A percentile compares a stretch with the other conserved stretches of the same genome.
Evolutionary conservation across 2,888 invertebrate genomes (phyloP).

Genomic region (Lasioglossum villosulum): DNA sequence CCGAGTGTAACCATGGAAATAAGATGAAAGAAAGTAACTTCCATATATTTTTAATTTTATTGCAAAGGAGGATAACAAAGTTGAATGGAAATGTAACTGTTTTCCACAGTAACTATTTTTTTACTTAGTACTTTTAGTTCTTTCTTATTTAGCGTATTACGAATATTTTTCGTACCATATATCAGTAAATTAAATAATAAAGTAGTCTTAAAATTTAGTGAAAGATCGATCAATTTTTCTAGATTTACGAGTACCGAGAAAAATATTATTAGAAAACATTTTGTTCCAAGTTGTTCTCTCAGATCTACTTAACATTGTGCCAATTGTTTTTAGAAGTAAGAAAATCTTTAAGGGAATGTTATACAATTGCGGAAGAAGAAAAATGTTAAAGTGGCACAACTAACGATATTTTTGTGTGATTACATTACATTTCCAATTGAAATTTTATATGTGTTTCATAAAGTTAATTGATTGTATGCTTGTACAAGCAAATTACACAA

Average conservation of each 20-base stretch:
- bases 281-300: slow-evolving; percentile 40
- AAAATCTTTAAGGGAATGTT: slow-evolving; percentile 29
- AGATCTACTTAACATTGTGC: slow-evolving; percentile 55
- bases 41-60: slow-evolving; percentile 30
- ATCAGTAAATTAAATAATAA: slow-evolving; percentile 6
- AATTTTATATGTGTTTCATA: slow-evolving; percentile 33
- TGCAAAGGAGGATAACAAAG: slow-evolving; percentile 5
- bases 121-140: slow-evolving; percentile 16
- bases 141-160: slow-evolving; percentile 8
- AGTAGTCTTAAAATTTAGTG: not conserved
- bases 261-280: slow-evolving; percentile 26
- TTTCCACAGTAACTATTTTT: slow-evolving; percentile 18
- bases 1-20: slow-evolving; percentile 25
- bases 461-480: slow-evolving; percentile 26
- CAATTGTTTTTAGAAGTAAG: slow-evolving; percentile 50
- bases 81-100: slow-evolving; percentile 52
- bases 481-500: slow-evolving; percentile 23
- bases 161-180: not conserved
- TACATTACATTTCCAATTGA: slow-evolving; percentile 58
- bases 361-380: slow-evolving; percentile 15
- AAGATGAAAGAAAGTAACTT: slow-evolving; percentile 26
- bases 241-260: not conserved
- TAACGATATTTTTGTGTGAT: slow-evolving; percentile 54
- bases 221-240: not conserved
- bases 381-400: slow-evolving; percentile 56